A percentile compares a stretch with the other conserved stretches of the same genome.
These are phyloP conservation scores for Tokudaia muenninki DNA, from an alignment of 2,797 vertebrate species.

Conservation along the genomic window DNA sequence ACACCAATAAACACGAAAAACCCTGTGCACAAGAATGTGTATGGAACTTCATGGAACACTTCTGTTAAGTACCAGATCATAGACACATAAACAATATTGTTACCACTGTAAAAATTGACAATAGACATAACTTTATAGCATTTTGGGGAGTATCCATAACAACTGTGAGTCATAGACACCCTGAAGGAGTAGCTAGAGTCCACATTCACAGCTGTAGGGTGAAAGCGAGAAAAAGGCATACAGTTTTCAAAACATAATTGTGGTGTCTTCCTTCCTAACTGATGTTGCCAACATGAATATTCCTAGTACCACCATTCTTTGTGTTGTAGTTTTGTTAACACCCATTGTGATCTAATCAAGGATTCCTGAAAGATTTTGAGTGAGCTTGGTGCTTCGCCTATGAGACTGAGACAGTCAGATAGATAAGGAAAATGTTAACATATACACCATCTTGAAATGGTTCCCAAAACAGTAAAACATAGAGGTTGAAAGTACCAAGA, in stretches of 20 bases:
- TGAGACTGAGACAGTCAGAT: background rate
- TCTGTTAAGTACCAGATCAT: background rate
- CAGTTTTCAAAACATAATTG: background rate
- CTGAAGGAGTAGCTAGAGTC: background rate
- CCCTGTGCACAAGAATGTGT: background rate
- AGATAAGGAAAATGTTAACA: background rate
- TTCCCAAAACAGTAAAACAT: background rate
- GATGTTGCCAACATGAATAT: background rate
- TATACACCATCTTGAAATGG: background rate
- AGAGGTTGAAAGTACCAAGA: background rate
- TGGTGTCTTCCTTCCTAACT: slow-evolving; percentile 6
- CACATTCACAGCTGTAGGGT: background rate
- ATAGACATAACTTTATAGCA: background rate
- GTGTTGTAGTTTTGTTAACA: background rate
- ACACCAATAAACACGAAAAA: background rate
- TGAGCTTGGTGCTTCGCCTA: background rate
- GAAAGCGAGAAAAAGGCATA: background rate
- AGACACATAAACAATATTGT: background rate
- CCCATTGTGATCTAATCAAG: background rate
- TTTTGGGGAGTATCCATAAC: background rate
- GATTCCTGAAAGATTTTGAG: background rate
- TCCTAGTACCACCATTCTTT: background rate
- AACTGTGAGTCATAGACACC: background rate
- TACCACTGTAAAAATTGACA: background rate
- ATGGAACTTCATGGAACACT: background rate